These are phyloP conservation scores for Crocidura indochinensis DNA, from an alignment of 2,797 vertebrate species.

Conservation along the genomic window DNA sequence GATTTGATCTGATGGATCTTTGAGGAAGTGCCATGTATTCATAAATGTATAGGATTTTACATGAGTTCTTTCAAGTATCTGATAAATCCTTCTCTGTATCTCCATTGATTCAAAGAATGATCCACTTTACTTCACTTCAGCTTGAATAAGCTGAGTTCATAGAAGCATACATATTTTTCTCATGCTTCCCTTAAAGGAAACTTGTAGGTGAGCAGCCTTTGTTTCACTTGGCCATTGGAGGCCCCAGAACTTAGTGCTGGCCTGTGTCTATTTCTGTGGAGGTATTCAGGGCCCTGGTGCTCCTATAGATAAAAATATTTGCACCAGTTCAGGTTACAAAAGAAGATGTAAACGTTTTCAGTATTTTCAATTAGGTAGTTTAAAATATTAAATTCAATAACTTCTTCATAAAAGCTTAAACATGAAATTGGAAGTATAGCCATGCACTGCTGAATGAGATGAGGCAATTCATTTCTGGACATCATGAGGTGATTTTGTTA, in stretches of 20 bases:
- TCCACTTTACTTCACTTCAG: background rate
- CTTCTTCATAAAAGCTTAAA: background rate
- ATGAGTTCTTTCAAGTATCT: background rate
- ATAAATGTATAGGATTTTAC: background rate
- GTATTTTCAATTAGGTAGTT: background rate
- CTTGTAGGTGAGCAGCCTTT: fast-evolving
- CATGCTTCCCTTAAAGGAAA: background rate
- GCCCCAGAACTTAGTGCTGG: fast-evolving
- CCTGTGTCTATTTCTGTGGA: too few relatives aligned
- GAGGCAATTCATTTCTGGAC: too few relatives aligned
- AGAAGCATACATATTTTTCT: background rate
- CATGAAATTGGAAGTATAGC: too few relatives aligned
- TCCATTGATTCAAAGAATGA: background rate
- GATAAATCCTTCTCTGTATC: background rate
- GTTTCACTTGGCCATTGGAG: too few relatives aligned
- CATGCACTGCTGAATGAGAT: too few relatives aligned
- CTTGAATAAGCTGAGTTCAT: background rate
- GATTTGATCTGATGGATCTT: background rate
- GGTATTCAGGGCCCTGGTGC: background rate
- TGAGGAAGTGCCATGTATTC: background rate
- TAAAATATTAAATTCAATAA: background rate
- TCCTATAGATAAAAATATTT: background rate
- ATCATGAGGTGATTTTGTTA: too few relatives aligned
- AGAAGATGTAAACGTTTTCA: background rate
- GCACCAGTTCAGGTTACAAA: background rate